These are phyloP conservation scores for Pseudobourletiella spinata DNA, from an alignment of 1,140 invertebrate species.

Conservation along the genomic window DNA sequence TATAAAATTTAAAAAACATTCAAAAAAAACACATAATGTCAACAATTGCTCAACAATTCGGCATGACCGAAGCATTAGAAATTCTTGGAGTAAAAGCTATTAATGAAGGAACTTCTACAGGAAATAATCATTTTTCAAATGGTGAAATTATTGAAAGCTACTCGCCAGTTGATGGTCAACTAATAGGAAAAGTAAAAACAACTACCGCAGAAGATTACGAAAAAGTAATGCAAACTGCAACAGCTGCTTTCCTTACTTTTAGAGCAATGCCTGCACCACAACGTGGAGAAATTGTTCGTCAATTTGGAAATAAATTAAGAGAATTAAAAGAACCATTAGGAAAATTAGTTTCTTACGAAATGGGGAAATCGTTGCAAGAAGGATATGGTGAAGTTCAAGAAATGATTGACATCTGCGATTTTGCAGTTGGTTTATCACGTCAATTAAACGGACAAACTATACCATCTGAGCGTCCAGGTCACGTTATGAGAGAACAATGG, in stretches of 20 bases:
- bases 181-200: constrained; percentile 77
- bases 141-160: constrained; percentile 59
- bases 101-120: too few relatives aligned
- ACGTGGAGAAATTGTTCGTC: constrained; percentile 88
- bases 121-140: too few relatives aligned
- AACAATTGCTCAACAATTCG: too few relatives aligned
- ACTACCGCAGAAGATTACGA: constrained; percentile 68
- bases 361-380: constrained; percentile 86
- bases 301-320: constrained; percentile 87
- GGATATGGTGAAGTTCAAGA: constrained; percentile 93
- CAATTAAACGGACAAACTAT: constrained; percentile 74
- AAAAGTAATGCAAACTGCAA: constrained; percentile 57
- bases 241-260: constrained; percentile 72
- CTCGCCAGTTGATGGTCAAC: constrained; percentile 71
- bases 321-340: constrained; percentile 76
- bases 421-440: constrained; percentile 89
- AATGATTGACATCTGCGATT: constrained; percentile 97
- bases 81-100: too few relatives aligned
- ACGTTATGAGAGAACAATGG: constrained; percentile 86
- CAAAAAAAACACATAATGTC: too few relatives aligned
- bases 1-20: too few relatives aligned
- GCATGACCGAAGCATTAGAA: too few relatives aligned
- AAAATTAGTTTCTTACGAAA: constrained; percentile 83
- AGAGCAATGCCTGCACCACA: constrained; percentile 73
- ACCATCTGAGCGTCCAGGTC: constrained; percentile 87